Percentiles rank a stretch among this genome's conserved stretches.
These are phyloP conservation scores for Colossoma macropomum DNA, from an alignment of 2,113 vertebrate species.

Conservation along the genomic window DNA sequence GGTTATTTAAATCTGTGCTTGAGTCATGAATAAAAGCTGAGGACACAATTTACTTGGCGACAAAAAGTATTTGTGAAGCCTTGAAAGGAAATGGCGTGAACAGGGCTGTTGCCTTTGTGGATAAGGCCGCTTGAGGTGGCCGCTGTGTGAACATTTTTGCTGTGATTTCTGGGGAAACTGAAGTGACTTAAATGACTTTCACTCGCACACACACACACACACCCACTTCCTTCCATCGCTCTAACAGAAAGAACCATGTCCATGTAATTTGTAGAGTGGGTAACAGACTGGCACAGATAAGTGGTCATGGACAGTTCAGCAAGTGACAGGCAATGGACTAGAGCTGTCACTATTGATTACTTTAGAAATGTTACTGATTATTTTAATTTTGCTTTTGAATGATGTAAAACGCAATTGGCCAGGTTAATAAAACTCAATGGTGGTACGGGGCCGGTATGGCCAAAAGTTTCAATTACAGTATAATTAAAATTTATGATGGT, in stretches of 20 bases:
- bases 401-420: too few relatives aligned
- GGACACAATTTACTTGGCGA: not conserved
- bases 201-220: not conserved
- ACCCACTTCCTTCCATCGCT: not conserved
- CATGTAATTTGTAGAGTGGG: not conserved
- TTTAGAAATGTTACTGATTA: not conserved
- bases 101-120: not conserved
- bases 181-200: not conserved
- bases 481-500: too few relatives aligned
- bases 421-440: too few relatives aligned
- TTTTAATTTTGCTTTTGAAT: too few relatives aligned
- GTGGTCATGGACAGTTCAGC: not conserved
- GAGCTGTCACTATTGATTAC: not conserved
- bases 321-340: not conserved
- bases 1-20: not conserved
- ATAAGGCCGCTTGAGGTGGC: not conserved
- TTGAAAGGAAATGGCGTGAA: not conserved
- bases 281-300: not conserved
- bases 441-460: too few relatives aligned
- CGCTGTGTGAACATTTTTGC: not conserved
- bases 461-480: too few relatives aligned
- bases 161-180: not conserved
- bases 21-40: not conserved
- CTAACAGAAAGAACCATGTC: not conserved
- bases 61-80: not conserved